Evolutionary conservation across 1,140 invertebrate species (phyloP), one percentile per base, ranked within the genome.

Genomic region (Rhizoglyphus robini): DNA sequence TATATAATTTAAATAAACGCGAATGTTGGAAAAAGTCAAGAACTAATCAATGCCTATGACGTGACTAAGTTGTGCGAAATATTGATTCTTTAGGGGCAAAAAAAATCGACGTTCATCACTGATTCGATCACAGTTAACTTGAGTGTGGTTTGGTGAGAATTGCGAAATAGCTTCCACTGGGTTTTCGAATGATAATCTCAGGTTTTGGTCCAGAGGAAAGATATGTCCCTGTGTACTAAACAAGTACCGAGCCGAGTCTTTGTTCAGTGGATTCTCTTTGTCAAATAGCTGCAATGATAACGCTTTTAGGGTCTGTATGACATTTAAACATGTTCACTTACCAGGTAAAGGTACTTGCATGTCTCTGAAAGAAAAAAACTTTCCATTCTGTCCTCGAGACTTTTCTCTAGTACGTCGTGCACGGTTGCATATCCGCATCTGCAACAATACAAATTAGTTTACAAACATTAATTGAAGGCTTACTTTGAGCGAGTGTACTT

Each of bases 331-430:
- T n/a, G n/a, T n/a, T n/a, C 36, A 74, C 75, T 75, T 73, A 84
- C 82, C 74, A 86, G 72, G 79, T 95, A 98, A 0, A 99, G 76
- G 78, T 99, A 99, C 79, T 99, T 99, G 20, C 91, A 93, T 0
- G 96, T 99, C 80, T 99, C 96, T 32, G 93, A 88, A 1, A 99
- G 77, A 74, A 99, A 99, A 76, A 99, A 99, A 15, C 88, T 91
- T 75, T 99, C 96, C 95, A 99, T 99, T 61, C 96, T 81, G 75
- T 99, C 95, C 76, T 97, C 94, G 74, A 95, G 86, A 5, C 86
- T 83, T 75, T 96, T 92, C 71, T 94, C 91, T 29, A 87, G 81
- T 0, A 97, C 92, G 77, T 83, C 81, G 75, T 87, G 85, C 20
- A 85, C 78, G 13, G 84, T 86, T 36, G 83, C 83, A 76, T 83